These are phyloP conservation scores for Leptopterna dolabrata DNA, from an alignment of 2,888 invertebrate species.

Conservation along the genomic window DNA sequence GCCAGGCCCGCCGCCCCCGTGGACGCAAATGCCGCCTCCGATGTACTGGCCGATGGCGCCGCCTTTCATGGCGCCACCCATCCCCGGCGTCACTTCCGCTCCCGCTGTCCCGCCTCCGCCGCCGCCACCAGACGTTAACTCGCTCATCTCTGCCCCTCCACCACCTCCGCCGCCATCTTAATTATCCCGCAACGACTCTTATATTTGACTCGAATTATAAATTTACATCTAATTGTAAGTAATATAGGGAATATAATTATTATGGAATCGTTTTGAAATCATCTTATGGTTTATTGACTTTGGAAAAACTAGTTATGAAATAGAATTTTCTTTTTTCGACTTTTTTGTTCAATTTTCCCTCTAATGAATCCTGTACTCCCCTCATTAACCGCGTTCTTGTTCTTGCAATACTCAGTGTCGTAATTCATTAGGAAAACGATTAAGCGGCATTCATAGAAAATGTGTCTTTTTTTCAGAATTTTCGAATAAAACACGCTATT, in stretches of 20 bases:
- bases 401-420: too few species aligned
- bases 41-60: conserved; percentile 55
- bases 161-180: conserved; percentile 73
- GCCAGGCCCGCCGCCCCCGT: conserved; percentile 65
- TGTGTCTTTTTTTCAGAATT: too few species aligned
- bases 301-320: background rate
- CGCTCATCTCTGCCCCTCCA: conserved; percentile 75
- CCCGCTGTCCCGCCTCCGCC: conserved; percentile 64
- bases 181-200: background rate
- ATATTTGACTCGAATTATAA: background rate
- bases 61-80: conserved; percentile 55
- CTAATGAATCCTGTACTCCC: too few species aligned
- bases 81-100: conserved; percentile 64
- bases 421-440: too few species aligned
- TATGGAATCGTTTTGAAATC: background rate
- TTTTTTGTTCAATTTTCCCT: too few species aligned
- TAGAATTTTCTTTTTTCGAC: background rate
- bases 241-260: background rate
- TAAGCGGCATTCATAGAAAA: too few species aligned
- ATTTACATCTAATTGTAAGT: background rate
- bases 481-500: too few species aligned
- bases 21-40: conserved; percentile 62
- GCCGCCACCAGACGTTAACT: conserved; percentile 64
- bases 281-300: background rate
- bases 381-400: too few species aligned